Evolutionary conservation across 1,140 invertebrate species (phyloP).

Genomic region (Agraylea sexmaculata): DNA sequence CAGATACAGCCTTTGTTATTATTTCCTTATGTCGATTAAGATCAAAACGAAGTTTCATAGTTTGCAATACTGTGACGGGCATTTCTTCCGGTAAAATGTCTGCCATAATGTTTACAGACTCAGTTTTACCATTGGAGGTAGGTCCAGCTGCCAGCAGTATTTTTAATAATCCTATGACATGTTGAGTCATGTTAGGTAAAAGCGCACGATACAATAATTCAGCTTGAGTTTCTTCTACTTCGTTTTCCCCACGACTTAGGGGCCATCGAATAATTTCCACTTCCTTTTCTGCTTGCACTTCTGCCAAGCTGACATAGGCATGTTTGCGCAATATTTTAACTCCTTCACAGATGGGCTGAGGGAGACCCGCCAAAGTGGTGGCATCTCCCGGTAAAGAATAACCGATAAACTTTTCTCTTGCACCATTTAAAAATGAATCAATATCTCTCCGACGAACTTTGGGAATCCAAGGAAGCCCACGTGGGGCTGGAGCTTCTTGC

Average conservation of each 20-base stretch:
- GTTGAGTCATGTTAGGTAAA: constrained; percentile 86
- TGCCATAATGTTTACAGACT: constrained; percentile 96
- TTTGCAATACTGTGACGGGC: constrained; percentile 94
- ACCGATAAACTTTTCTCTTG: constrained; percentile 89
- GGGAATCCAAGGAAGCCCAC: constrained; percentile 83
- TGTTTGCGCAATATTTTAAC: constrained; percentile 82
- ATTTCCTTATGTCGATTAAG: constrained; percentile 98
- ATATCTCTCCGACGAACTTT: constrained; percentile 93
- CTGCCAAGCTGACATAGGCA: constrained; percentile 72
- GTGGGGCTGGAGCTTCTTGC: constrained; percentile 38
- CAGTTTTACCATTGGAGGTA: constrained; percentile 94
- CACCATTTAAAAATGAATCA: constrained; percentile 81
- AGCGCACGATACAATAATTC: constrained; percentile 88
- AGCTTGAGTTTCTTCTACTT: constrained; percentile 63
- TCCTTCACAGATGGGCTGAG: constrained; percentile 90
- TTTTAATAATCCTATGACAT: constrained; percentile 95
- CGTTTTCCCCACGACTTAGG: constrained; percentile 60
- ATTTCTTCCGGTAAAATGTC: constrained; percentile 95
- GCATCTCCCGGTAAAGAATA: constrained; percentile 76
- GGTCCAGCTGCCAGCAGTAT: constrained; percentile 94
- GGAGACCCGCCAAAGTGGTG: constrained; percentile 81
- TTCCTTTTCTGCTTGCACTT: constrained; percentile 74
- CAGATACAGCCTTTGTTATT: constrained; percentile 95
- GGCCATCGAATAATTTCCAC: constrained; percentile 70
- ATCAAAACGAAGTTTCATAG: constrained; percentile 93